Evolutionary conservation across 1,140 invertebrate genomes (phyloP), one percentile per base, ranked within the genome.

Genomic region (Acromyrmex heyeri): DNA sequence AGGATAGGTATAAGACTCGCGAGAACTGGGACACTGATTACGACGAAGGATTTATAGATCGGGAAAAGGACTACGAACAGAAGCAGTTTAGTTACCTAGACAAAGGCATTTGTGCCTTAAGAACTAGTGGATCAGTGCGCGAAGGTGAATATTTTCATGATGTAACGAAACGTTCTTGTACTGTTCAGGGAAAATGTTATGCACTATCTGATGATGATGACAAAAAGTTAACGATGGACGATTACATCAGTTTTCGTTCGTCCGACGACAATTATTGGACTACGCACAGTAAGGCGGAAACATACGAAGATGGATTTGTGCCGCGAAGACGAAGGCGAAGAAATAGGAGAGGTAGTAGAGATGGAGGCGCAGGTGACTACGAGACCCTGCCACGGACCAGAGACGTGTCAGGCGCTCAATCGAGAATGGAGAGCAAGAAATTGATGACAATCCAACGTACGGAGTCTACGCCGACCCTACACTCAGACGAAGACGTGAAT

Each of bases 401-500:
- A 70, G 50, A 77, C 38, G 62, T 10, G 14, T 34, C 62, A 5
- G 38, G 59, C 44, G 50, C 85, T 88, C 88, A 75, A n/a, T 86
- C 92, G 27, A 94, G 86, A 7, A 75, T 81, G 5, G 82, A 92
- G 64, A 91, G 88, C 62, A 91, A 83, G 76, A 91, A 88, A 27
- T 73, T 88, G 65, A 90, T 77, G 76, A 79, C 91, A 86, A 59
- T 92, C 3, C 85, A 85, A 64, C 93, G 94, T 14, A 93, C 94
- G 0, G 94, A 94, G n/a, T 95, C 94, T 2, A 93, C 93, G 64
- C 93, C 94, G 34, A 85, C 93, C 8, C 82, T 95, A 6, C 89
- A 86, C 44, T 94, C 92, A 3, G 93, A 95, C 85, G 93, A 94
- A 34, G 92, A 93, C 85, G 86, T 59, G 78, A 93, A 72, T 72